These are phyloP conservation scores for Deilephila porcellus DNA, from an alignment of 2,888 invertebrate genomes.

Conservation along the genomic window DNA sequence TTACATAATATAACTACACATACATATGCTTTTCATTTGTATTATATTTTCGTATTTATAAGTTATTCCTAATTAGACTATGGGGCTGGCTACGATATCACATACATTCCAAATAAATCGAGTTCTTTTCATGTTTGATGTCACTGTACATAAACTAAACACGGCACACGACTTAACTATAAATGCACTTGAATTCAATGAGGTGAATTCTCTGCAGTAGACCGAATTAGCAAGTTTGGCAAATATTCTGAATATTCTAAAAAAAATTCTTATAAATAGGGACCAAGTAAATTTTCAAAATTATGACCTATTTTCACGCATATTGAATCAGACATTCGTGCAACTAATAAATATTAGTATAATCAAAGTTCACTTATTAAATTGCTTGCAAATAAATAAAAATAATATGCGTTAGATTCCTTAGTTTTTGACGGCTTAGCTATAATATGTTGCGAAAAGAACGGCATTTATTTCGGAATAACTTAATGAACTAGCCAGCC, in stretches of 20 bases:
- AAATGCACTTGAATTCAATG: background rate
- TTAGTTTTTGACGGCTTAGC: too few relatives aligned
- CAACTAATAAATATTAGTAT: background rate
- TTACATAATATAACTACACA: constrained; percentile 47
- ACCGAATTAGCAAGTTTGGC: background rate
- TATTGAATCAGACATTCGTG: constrained; percentile 5
- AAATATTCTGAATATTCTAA: background rate
- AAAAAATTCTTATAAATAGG: constrained; percentile 13
- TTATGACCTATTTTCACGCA: constrained; percentile 1
- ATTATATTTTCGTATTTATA: constrained; percentile 26
- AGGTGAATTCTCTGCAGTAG: background rate
- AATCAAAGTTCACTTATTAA: background rate
- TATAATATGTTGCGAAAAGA: background rate
- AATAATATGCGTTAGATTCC: background rate
- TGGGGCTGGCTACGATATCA: background rate
- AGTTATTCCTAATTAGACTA: constrained; percentile 1
- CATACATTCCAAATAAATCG: background rate
- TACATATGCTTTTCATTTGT: constrained; percentile 29
- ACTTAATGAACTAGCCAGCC: constrained; percentile 40
- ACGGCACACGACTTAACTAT: background rate
- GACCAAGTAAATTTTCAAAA: constrained; percentile 17
- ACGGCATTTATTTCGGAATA: background rate
- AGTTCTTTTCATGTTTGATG: background rate
- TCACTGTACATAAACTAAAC: background rate
- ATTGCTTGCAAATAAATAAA: background rate